Evolutionary conservation across 2,888 invertebrate species (phyloP).

Genomic region (Yponomeuta sedellus): DNA sequence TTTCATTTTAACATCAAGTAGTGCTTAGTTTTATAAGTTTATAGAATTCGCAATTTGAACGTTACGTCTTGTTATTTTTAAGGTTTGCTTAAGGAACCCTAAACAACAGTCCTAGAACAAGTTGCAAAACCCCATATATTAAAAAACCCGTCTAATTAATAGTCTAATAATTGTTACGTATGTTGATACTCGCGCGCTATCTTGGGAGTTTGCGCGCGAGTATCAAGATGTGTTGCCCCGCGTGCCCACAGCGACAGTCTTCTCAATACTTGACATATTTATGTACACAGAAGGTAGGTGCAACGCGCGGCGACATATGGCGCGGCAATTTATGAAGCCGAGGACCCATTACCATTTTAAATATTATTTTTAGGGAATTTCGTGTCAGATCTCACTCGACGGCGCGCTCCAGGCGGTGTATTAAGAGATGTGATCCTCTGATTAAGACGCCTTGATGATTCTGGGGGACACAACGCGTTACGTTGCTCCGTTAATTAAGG

Average conservation of each 20-base stretch:
- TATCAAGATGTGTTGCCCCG: constrained; percentile 39
- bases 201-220: constrained; percentile 25
- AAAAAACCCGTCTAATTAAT: too few species aligned
- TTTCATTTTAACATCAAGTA: too few species aligned
- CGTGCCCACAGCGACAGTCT: constrained; percentile 53
- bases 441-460: constrained; percentile 66
- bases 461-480: constrained; percentile 43
- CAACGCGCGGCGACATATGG: constrained; percentile 71
- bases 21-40: too few species aligned
- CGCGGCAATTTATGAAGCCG: constrained; percentile 73
- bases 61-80: too few species aligned
- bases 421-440: constrained; percentile 75
- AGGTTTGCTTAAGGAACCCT: too few species aligned
- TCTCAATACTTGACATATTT: constrained; percentile 75
- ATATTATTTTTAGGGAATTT: constrained; percentile 77
- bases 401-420: constrained; percentile 40
- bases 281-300: constrained; percentile 74
- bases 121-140: too few species aligned
- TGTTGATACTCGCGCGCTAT: too few species aligned
- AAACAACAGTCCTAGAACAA: too few species aligned
- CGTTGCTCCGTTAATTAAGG: constrained; percentile 68
- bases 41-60: too few species aligned
- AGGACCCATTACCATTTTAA: constrained; percentile 75
- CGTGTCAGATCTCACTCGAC: constrained; percentile 75
- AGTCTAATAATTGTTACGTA: too few species aligned